Evolutionary conservation across 2,113 vertebrate genomes (phyloP).

Genomic region (Hemichromis elongatus): DNA sequence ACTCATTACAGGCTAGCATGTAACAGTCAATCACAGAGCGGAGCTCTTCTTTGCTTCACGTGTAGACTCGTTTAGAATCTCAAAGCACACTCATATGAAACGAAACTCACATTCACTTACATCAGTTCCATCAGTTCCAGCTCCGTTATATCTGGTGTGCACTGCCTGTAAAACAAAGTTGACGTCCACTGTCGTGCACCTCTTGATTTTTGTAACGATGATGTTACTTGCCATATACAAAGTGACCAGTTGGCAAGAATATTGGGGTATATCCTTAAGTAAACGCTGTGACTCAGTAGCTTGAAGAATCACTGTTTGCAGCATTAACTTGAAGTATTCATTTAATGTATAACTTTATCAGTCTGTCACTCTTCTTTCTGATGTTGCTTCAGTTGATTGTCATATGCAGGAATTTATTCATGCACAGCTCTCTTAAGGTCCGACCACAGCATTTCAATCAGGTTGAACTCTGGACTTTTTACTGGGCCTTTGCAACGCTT

Average conservation of each 20-base stretch:
- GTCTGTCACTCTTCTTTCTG: neutral
- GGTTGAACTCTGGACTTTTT: neutral
- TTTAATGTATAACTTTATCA: neutral
- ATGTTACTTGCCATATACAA: neutral
- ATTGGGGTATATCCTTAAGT: neutral
- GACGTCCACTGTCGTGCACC: too few relatives aligned
- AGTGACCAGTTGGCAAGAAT: neutral
- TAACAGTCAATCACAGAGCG: slow-evolving; percentile 2
- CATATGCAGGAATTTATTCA: neutral
- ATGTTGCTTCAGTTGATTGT: neutral
- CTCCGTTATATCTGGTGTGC: neutral
- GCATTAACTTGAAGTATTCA: neutral
- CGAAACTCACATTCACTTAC: neutral
- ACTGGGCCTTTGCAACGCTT: neutral
- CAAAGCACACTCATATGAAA: neutral
- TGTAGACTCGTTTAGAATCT: neutral
- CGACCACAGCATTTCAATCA: neutral
- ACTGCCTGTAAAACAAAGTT: neutral
- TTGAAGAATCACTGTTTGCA: neutral
- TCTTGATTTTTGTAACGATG: neutral
- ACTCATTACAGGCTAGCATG: slow-evolving; percentile 1
- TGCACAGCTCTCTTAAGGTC: neutral
- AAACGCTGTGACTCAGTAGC: neutral
- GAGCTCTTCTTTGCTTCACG: neutral
- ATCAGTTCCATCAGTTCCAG: neutral